Percentiles rank a stretch among this genome's conserved stretches.
Conservation (phyloP, 1,140 invertebrate genomes). For the Pogonus chalceus region DNA sequence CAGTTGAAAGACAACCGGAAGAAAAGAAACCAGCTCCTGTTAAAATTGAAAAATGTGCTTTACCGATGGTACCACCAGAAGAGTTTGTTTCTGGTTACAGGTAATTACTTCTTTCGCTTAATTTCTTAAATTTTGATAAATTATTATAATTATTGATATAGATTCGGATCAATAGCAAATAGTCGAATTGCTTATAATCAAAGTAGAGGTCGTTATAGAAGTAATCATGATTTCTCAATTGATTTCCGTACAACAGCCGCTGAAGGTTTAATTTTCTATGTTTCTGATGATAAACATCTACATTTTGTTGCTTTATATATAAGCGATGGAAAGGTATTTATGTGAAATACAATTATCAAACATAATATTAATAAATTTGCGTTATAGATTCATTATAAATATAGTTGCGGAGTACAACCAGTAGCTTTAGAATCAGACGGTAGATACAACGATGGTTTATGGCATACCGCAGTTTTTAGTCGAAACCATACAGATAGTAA, state of each 20-base stretch:
- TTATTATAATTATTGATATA: too few species aligned
- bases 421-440: slow-evolving; percentile 44
- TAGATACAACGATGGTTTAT: slow-evolving; percentile 70
- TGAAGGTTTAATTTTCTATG: slow-evolving; percentile 79
- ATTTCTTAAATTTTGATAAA: too few species aligned
- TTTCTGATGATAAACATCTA: slow-evolving; percentile 50
- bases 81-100: slow-evolving; percentile 3
- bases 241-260: slow-evolving; percentile 68
- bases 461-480: slow-evolving; percentile 69
- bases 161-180: slow-evolving; percentile 50
- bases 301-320: slow-evolving; percentile 79
- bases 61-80: slow-evolving; percentile 33
- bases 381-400: slow-evolving; percentile 56
- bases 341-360: too few species aligned
- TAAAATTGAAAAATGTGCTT: slow-evolving; percentile 33
- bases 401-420: slow-evolving; percentile 62
- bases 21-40: slow-evolving; percentile 17
- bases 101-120: slow-evolving; percentile 7
- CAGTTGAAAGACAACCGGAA: too few species aligned
- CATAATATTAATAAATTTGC: not conserved
- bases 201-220: slow-evolving; percentile 48
- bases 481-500: slow-evolving; percentile 46
- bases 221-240: slow-evolving; percentile 64
- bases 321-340: slow-evolving; percentile 49
- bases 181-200: slow-evolving; percentile 63